Conservation (phyloP, 2,888 invertebrate species). For the Branchipolynoe longqiensis region DNA sequence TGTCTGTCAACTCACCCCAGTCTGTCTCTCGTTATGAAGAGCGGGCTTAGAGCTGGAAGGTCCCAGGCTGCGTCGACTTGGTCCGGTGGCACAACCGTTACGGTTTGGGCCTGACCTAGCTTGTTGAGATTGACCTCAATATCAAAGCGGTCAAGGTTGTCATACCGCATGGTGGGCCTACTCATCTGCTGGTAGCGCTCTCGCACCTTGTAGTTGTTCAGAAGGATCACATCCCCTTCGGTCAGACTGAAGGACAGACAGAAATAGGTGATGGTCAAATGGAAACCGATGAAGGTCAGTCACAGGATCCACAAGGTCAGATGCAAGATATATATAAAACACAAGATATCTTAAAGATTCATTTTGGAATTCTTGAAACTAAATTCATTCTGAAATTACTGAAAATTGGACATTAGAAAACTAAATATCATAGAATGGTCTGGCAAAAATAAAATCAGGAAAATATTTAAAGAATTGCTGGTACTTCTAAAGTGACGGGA, state of each 20-base stretch:
- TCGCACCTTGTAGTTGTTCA: background rate
- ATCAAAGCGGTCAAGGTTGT: background rate
- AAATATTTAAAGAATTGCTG: too few species aligned
- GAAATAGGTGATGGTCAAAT: too few species aligned
- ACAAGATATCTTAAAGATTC: too few species aligned
- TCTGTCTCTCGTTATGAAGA: background rate
- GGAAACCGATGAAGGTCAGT: too few species aligned
- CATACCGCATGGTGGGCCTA: slow-evolving; percentile 9
- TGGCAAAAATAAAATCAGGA: too few species aligned
- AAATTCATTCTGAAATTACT: too few species aligned
- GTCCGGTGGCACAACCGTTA: slow-evolving; percentile 12
- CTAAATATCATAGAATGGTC: too few species aligned
- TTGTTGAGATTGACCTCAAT: slow-evolving; percentile 40
- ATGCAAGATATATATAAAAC: too few species aligned
- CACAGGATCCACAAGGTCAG: too few species aligned
- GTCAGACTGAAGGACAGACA: slow-evolving; percentile 11
- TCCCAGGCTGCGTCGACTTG: background rate
- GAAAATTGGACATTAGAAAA: too few species aligned
- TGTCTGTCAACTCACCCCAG: slow-evolving; percentile 7
- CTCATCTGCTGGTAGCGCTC: slow-evolving; percentile 24
- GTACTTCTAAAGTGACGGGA: too few species aligned
- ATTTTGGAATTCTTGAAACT: too few species aligned
- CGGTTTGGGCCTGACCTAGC: background rate
- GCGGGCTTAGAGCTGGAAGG: background rate
- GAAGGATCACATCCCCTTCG: background rate